Base-by-base conservation (phyloP, 2,113 vertebrate species). In the Dinomys branickii region DNA sequence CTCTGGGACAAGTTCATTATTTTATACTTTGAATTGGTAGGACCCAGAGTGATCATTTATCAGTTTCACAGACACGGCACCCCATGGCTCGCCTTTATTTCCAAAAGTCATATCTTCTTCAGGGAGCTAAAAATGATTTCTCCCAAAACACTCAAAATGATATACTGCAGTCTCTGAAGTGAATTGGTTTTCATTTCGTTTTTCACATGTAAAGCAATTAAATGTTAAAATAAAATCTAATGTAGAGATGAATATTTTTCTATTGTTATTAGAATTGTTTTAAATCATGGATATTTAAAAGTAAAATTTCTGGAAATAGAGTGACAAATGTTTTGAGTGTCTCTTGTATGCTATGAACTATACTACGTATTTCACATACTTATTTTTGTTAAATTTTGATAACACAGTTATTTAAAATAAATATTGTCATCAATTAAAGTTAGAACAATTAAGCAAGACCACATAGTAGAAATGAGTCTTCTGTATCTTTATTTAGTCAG, bases 71-170 rank as follows among this genome's bases (percentile, higher is more conserved):
- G 54, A 83, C 12, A 44, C 9, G 80, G 73, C 54, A 96, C 69
- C 93, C 73, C 22, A 61, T 63, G 35, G 91, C 19, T 91, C 88
- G 59, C 88, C 69, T 95, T 94, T 88, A 91, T 91, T 97, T 98
- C 65, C 33, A 90, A 96, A 97, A 96, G 77, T 67, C 88, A 80
- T 90, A 33, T 82, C 85, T 94, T 95, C 90, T 91, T 92, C 30
- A 20, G 82, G 73, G 83, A 95, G 78, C 78, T 71, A 38, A 95
- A 95, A 94, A 47, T 30, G 54, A 11, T 59, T 89, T 87, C 59
- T 78, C 85, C 56, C 30, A 2, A 90, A 96, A 67, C 47, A 71
- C 81, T 92, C 84, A 93, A 7, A 69, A 88, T 96, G 88, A 89
- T 38, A 67, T 47, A 94, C 77, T 90, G 24, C 26, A 59, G n/a